Evolutionary conservation across 2,888 invertebrate genomes (phyloP).

Genomic region (Diarsia brunnea): DNA sequence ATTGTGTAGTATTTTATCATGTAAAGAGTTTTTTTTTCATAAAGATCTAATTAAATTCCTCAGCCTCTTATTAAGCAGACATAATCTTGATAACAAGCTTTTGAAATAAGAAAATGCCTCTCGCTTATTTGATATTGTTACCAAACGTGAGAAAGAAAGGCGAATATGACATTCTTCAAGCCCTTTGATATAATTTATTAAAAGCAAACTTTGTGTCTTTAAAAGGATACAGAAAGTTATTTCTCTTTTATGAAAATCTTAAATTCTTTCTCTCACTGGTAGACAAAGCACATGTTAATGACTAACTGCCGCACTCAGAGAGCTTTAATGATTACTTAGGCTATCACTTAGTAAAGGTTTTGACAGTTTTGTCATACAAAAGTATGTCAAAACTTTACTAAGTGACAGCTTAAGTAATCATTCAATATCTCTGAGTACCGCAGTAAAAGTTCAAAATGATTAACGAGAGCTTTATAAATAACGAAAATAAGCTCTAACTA

Average conservation of each 20-base stretch:
- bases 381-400: no score
- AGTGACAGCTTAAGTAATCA: no score
- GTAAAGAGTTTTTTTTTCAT: neutral
- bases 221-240: neutral
- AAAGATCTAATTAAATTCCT: conserved; percentile 13
- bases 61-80: neutral
- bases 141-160: neutral
- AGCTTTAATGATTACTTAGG: no score
- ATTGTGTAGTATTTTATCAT: neutral
- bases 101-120: conserved; percentile 11
- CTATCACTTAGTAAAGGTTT: no score
- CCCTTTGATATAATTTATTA: conserved; percentile 1
- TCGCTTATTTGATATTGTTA: conserved; percentile 1
- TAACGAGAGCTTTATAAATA: neutral
- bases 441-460: neutral
- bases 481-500: neutral
- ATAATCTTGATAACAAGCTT: neutral
- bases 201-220: neutral
- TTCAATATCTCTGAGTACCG: no score
- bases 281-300: neutral
- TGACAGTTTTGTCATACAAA: no score
- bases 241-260: neutral
- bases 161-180: conserved; percentile 19
- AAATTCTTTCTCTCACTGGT: neutral
- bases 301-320: no score